Evolutionary conservation across 2,888 invertebrate genomes (phyloP), one percentile per base, ranked within the genome.

Genomic region (Octonoba sinensis): DNA sequence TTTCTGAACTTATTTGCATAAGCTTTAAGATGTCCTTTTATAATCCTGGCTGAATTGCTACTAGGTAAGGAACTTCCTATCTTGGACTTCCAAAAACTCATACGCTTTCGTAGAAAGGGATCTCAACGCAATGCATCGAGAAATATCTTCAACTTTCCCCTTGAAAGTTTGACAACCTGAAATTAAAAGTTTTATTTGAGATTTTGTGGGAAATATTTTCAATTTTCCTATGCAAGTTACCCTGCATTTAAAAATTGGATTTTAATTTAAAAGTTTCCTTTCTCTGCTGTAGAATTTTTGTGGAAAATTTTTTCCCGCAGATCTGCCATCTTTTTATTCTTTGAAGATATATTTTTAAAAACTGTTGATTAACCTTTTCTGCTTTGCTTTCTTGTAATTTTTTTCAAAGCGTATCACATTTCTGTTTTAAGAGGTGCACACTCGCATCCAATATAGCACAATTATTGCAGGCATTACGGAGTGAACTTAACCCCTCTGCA

Each of bases 21-120:
- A 60, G 13, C 4, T 20, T 6, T 12, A 60, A 22, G 22, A 60
- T 13, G 36, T 27, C 12, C 22, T 60, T 8, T 60, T 12, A 8
- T 3, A 60, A 12, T 20, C 60, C 60, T 20, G 60, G 60, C 6
- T 60, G 24, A 60, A 22, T 60, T 60, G 4, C 22, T 24, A 27
- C 60, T 60, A 12, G 60, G 20, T 16, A 60, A 27, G n/a, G 22
- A 8, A 8, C 18, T 60, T 60, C 60, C 60, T 12, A 60, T 60
- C n/a, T 27, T 27, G 22, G 4, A 12, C 24, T 60, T 60, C 60
- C 60, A 60, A 27, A 27, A 22, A 12, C n/a, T 60, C 20, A 60
- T 60, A 60, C 6, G 60, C 6, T 22, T 27, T n/a, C 20, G 57
- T 57, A 11, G 57, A 57, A 16, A 20, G 57, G n/a, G n/a, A n/a